Conservation (phyloP, 37 sponge, comb jelly and placozoan species). For the Beroe ovata region DNA sequence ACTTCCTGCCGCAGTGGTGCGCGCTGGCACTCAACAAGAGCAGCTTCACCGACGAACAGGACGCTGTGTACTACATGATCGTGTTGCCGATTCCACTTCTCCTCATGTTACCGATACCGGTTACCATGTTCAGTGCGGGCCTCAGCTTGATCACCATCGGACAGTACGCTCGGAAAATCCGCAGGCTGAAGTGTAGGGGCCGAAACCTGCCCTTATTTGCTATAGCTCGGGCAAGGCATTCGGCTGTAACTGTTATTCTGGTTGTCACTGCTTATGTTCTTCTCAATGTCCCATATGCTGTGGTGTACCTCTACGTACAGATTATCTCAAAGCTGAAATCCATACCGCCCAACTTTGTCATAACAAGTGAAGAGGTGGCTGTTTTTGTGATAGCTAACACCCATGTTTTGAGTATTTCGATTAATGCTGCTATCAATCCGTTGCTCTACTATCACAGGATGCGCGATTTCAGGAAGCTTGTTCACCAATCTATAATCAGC, state of each 20-base stretch:
- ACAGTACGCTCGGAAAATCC: not conserved
- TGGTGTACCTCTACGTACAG: conserved; percentile 45
- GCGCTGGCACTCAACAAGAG: conserved; percentile 61
- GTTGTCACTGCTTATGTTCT: not conserved
- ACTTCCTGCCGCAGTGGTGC: conserved; percentile 31
- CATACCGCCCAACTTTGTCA: not conserved
- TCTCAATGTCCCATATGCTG: conserved; percentile 13
- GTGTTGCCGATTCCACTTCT: conserved; percentile 10
- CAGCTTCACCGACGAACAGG: not conserved
- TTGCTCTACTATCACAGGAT: conserved; percentile 13
- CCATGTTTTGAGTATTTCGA: conserved; percentile 51
- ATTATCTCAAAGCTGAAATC: not conserved
- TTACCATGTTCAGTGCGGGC: not conserved
- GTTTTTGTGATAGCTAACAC: not conserved
- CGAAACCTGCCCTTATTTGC: not conserved
- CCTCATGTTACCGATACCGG: not conserved
- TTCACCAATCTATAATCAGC: no score
- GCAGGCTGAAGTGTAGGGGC: not conserved
- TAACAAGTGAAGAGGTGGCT: not conserved
- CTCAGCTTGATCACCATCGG: not conserved
- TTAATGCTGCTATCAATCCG: conserved; percentile 29
- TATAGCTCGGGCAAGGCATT: not conserved
- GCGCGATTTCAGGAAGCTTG: conserved; percentile 9
- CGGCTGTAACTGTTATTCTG: not conserved
- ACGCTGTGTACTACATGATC: conserved; percentile 13